These are phyloP conservation scores for Gonioctena quinquepunctata DNA, from an alignment of 1,140 invertebrate species.

Conservation along the genomic window DNA sequence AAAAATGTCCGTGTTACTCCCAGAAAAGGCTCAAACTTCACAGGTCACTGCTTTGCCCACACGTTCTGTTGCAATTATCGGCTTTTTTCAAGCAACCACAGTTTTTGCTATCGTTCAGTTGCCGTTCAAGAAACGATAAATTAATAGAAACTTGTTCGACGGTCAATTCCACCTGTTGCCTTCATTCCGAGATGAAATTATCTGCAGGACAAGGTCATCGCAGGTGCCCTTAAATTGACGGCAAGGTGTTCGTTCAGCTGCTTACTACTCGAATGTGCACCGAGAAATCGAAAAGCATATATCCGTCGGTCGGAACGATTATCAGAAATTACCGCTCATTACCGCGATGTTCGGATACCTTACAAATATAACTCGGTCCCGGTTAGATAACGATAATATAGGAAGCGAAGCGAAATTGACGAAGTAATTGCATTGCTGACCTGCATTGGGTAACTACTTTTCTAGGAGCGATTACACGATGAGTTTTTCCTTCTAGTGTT, in stretches of 20 bases:
- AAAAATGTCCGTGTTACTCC: too few relatives aligned
- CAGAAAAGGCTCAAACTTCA: too few relatives aligned
- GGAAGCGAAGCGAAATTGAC: neutral
- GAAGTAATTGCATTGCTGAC: neutral
- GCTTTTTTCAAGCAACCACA: too few relatives aligned
- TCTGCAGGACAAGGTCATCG: slow-evolving; percentile 14
- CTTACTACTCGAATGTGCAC: neutral
- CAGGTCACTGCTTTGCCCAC: too few relatives aligned
- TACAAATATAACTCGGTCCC: neutral
- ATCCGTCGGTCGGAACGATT: neutral
- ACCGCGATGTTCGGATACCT: neutral
- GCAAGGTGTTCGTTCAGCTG: slow-evolving; percentile 3
- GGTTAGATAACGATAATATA: neutral
- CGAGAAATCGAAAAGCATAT: neutral
- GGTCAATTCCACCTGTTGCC: neutral
- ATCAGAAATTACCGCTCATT: neutral
- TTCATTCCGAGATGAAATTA: neutral
- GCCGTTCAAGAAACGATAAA: too few relatives aligned
- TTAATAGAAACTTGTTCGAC: neutral
- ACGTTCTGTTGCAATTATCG: too few relatives aligned
- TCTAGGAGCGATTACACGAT: too few relatives aligned
- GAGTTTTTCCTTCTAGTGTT: too few relatives aligned
- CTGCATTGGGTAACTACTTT: too few relatives aligned
- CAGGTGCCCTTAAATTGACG: slow-evolving; percentile 13
- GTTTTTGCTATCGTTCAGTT: too few relatives aligned